Base-by-base conservation (phyloP, 2,113 vertebrate species). In the Paedocypris sp. region DNA sequence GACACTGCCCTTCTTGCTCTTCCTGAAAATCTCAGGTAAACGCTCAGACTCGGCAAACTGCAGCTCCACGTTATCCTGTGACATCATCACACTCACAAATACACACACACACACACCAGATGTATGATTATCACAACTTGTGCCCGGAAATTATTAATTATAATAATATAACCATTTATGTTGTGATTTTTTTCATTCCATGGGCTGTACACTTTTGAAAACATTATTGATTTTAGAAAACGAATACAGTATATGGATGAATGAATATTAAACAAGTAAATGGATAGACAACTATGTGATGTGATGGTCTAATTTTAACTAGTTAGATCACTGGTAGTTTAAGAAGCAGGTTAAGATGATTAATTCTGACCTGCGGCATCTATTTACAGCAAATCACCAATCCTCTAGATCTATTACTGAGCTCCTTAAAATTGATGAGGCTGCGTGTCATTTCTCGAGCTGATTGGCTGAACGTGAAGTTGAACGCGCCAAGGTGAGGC, bases 1-100 rank as follows among this genome's bases (percentile, higher is more conserved):
- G 63, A 97, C 29, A 5, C 86, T 90, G 59, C 95, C 94, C 66
- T 97, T 98, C 82, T 89, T 97, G 81, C 88, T 91, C 71, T 91
- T 94, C 71, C 79, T 93, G 85, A 99, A 99, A 28, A 86, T 81
- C 60, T 98, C 93, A 1, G 90, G 90, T 53, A 93, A 80, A 0
- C 76, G 79, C 16, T 90, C 93, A 1, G 87, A 77, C 18, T 99
- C 93, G 62, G 69, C 86, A 79, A 99, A 96, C n/a, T 79, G 69
- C 32, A 99, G 79, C 78, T 99, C 95, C 68, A 97, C 80, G 0
- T 97, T 90, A 15, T 97, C 92, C 58, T 93, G 87, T 64, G 87
- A 88, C 91, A 94, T 94, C 70, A 99, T 64, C 46, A 86, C 50
- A 32, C 84, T 86, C 13, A 6, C 42, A 54, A 35, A 71, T 42